phyloP scores from a whole-genome alignment of 2,888 invertebrate genomes.

The Amphipoea lucens region DNA sequence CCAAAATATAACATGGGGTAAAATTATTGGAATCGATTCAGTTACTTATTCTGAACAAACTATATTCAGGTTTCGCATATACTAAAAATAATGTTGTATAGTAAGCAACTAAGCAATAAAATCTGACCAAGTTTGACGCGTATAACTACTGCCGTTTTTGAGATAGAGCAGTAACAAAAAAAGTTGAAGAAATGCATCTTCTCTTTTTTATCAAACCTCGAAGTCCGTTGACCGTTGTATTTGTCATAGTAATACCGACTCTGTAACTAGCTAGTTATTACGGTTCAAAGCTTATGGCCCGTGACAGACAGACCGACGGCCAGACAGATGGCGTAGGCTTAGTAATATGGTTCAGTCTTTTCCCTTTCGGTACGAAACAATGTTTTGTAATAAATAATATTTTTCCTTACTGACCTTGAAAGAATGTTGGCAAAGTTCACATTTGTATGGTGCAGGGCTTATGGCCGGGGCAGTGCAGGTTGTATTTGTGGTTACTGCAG shows the following conservation, averaged over 20 bases:
- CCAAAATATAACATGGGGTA: too few relatives aligned
- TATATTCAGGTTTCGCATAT: too few relatives aligned
- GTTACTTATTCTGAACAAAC: too few relatives aligned
- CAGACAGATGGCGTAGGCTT: neutral
- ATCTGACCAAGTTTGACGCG: neutral
- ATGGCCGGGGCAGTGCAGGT: neutral
- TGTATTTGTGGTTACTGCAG: constrained; percentile 25
- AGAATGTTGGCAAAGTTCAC: constrained; percentile 74
- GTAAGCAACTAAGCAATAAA: neutral
- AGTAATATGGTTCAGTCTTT: too few relatives aligned
- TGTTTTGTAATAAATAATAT: neutral
- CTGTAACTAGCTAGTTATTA: neutral
- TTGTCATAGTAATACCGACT: neutral
- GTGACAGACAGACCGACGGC: neutral
- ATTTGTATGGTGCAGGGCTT: constrained; percentile 68
- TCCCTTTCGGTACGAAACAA: neutral
- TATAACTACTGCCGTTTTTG: neutral
- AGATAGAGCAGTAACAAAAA: neutral
- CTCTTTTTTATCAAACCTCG: neutral
- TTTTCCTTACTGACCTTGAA: constrained; percentile 88
- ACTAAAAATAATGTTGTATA: too few relatives aligned
- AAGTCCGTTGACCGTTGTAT: neutral
- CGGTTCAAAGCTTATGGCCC: neutral
- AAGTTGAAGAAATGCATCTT: neutral
- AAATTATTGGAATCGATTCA: too few relatives aligned